phyloP scores from a whole-genome alignment of 2,888 invertebrate genomes.

The Acleris sparsana region DNA sequence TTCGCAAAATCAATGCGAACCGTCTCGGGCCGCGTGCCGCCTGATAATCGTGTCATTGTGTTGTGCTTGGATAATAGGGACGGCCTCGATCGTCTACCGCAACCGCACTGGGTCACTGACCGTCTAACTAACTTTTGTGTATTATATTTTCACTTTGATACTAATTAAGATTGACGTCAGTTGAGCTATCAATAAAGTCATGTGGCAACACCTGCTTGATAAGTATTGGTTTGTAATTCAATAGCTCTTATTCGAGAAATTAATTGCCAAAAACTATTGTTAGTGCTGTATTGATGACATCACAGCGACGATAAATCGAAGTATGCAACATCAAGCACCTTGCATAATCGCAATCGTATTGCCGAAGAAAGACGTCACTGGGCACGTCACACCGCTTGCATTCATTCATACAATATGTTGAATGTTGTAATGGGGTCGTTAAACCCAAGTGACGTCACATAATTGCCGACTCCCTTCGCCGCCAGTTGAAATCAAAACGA shows the following conservation, averaged over 20 bases:
- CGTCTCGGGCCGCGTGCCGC: conserved; percentile 68
- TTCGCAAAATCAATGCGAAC: conserved; percentile 79
- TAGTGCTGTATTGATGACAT: background rate
- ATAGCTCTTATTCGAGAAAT: too few species aligned
- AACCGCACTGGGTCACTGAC: conserved; percentile 58
- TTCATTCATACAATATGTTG: conserved; percentile 82
- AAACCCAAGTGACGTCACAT: conserved; percentile 81
- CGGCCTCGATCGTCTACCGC: conserved; percentile 61
- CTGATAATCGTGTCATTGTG: conserved; percentile 76
- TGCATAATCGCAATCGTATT: conserved; percentile 54
- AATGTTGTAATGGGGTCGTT: conserved; percentile 82
- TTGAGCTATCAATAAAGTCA: conserved; percentile 4
- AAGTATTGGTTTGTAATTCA: too few species aligned
- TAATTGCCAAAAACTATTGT: background rate
- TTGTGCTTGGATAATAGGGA: conserved; percentile 67
- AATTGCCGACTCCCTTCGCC: conserved; percentile 80
- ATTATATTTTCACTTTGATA: conserved; percentile 63
- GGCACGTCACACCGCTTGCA: conserved; percentile 72
- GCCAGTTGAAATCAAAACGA: conserved; percentile 79
- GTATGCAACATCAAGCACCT: conserved; percentile 47
- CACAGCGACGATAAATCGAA: conserved; percentile 16
- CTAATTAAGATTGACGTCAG: conserved; percentile 47
- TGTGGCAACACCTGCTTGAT: background rate
- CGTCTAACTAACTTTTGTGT: conserved; percentile 59
- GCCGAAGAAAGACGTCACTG: conserved; percentile 70